Base-by-base conservation (phyloP, 2,797 vertebrate genomes). In the Erpetoichthys calabaricus region DNA sequence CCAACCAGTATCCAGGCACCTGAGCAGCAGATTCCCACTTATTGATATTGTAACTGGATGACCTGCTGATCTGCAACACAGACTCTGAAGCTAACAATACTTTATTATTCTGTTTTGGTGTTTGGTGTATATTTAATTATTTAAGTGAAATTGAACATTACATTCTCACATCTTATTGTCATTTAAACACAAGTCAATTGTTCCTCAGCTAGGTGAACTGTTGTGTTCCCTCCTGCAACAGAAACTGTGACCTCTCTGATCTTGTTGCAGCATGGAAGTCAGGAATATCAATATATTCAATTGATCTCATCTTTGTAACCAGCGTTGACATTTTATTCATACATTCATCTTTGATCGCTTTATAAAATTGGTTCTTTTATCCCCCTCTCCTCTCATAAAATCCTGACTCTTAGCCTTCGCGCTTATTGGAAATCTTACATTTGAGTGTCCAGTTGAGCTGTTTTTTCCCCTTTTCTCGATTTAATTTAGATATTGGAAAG, bases 121-220 rank as follows among this genome's bases (percentile, higher is more conserved):
- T 25, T 25, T 25, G 25, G 25, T 25, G 25, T 25, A 25, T 25
- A 25, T 25, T 25, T 25, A 25, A 25, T 25, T 25, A 25, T 25
- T 25, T 44, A 44, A 56, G 47, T 6, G 4, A 42, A 52, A 25
- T 25, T 55, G 45, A 4, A 49, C 44, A 45, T 46, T 45, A 45
- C 57, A 45, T 62, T 41, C 45, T 59, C 57, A 62, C 47, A 25
- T 52, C 47, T 46, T 46, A 42, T 6, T 53, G 51, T 57, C 4
- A 8, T 10, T 45, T 59, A 53, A 10, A 10, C 51, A 53, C 51
- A 53, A 53, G 51, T 42, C 42, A 53, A 53, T 53, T 53, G 51
- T 10, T 3, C 51, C n/a, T 53, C 42, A 53, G 8, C n/a, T 53
- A 41, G n/a, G 51, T 6, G 42, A 53, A 3, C 51, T 53, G n/a